Evolutionary conservation across 2,113 vertebrate genomes (phyloP).

Genomic region (Leptosomus discolor): DNA sequence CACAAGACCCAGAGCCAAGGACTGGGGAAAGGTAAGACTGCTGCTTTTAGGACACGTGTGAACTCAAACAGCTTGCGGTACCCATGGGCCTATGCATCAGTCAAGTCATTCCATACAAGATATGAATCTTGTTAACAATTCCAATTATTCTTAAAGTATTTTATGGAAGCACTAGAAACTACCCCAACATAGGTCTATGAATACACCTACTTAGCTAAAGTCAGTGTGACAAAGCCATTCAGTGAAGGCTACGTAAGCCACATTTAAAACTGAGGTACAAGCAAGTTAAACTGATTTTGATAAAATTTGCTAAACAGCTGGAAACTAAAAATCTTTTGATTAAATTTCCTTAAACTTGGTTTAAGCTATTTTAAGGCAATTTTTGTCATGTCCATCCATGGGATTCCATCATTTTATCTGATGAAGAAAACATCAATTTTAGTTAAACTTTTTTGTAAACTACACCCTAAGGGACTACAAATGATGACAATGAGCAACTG

Average conservation of each 20-base stretch:
- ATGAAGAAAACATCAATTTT: background rate
- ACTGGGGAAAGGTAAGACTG: background rate
- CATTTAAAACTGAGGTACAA: background rate
- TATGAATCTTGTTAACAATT: background rate
- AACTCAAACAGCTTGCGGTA: background rate
- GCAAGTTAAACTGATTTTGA: background rate
- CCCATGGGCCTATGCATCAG: background rate
- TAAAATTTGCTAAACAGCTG: background rate
- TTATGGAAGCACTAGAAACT: background rate
- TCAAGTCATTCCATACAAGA: background rate
- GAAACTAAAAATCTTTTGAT: background rate
- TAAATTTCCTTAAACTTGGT: background rate
- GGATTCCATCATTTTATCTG: background rate
- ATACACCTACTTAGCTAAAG: background rate
- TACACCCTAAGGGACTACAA: background rate
- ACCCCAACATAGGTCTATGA: background rate
- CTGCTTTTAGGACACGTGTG: background rate
- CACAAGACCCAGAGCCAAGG: background rate
- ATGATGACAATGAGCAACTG: background rate
- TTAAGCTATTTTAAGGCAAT: background rate
- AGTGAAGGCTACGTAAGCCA: background rate
- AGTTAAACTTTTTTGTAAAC: background rate
- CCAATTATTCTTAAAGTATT: background rate
- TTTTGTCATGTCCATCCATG: background rate
- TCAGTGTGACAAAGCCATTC: background rate